Percentiles rank a stretch among this genome's conserved stretches.
Evolutionary conservation across 2,113 vertebrate genomes (phyloP).

Genomic region (Tyrannus savana): DNA sequence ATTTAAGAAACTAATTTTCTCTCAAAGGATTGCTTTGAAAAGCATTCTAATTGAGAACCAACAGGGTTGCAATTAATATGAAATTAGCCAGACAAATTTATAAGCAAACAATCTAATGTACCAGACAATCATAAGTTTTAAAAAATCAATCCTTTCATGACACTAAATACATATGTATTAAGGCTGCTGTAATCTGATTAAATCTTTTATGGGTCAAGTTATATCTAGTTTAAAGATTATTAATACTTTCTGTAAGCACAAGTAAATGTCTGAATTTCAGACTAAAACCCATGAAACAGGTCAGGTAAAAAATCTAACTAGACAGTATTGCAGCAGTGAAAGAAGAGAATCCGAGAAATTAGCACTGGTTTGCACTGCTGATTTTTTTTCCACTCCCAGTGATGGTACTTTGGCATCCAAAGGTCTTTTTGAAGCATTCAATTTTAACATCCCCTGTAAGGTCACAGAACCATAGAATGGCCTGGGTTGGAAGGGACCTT

Average conservation of each 20-base stretch:
- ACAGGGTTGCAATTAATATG: not conserved
- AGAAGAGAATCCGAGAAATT: not conserved
- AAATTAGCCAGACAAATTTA: constrained; percentile 21
- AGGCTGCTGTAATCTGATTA: not conserved
- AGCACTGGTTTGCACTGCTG: not conserved
- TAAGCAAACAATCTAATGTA: not conserved
- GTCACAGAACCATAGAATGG: not conserved
- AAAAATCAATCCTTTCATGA: not conserved
- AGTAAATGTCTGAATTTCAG: not conserved
- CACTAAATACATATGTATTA: not conserved
- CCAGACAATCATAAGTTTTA: not conserved
- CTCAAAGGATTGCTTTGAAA: constrained; percentile 20
- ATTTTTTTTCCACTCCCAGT: not conserved
- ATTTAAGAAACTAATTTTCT: constrained; percentile 30
- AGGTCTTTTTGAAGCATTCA: not conserved
- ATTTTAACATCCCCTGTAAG: not conserved
- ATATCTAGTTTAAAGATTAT: not conserved
- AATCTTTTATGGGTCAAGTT: not conserved
- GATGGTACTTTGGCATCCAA: not conserved
- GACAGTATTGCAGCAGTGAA: not conserved
- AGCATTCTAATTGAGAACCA: constrained; percentile 13
- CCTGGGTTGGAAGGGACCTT: not conserved
- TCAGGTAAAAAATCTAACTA: not conserved
- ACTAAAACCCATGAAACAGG: not conserved
- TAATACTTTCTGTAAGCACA: not conserved